Conservation (phyloP, 2,797 vertebrate species). For the Cirrhinus mrigala region DNA sequence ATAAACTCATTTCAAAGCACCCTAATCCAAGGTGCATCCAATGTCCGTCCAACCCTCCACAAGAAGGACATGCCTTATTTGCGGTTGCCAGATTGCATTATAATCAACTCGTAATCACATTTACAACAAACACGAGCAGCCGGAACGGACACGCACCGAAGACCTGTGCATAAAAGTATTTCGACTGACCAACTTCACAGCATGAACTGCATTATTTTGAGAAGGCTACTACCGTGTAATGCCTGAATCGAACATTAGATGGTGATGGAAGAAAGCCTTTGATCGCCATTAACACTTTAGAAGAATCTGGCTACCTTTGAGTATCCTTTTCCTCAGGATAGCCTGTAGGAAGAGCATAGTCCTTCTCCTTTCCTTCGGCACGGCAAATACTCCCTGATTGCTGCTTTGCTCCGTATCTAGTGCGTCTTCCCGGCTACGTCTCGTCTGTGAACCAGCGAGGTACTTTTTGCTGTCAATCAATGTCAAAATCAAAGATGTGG, state of each 20-base stretch:
- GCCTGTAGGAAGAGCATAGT: conserved; percentile 84
- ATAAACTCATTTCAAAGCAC: neutral
- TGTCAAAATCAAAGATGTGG: conserved; percentile 29
- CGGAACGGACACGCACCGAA: neutral
- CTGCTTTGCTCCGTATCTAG: conserved; percentile 30
- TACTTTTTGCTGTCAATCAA: conserved; percentile 49
- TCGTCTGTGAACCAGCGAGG: neutral
- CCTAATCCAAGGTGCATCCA: neutral
- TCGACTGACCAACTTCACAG: neutral
- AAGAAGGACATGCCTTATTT: neutral
- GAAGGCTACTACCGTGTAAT: conserved; percentile 12
- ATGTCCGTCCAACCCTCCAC: neutral
- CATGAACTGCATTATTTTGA: neutral
- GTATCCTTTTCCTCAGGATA: conserved; percentile 78
- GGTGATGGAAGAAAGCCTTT: conserved; percentile 47
- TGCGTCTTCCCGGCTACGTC: conserved; percentile 29
- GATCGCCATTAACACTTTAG: conserved; percentile 11
- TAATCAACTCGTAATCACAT: conserved; percentile 22
- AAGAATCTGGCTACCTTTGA: conserved; percentile 74
- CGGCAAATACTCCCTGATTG: conserved; percentile 59
- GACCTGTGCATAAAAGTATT: neutral
- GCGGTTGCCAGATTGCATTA: neutral
- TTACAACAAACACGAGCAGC: neutral
- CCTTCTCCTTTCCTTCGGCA: conserved; percentile 58
- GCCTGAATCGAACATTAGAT: conserved; percentile 41